Evolutionary conservation across 1,140 invertebrate species (phyloP), one percentile per base, ranked within the genome.

Genomic region (Nephila pilipes): DNA sequence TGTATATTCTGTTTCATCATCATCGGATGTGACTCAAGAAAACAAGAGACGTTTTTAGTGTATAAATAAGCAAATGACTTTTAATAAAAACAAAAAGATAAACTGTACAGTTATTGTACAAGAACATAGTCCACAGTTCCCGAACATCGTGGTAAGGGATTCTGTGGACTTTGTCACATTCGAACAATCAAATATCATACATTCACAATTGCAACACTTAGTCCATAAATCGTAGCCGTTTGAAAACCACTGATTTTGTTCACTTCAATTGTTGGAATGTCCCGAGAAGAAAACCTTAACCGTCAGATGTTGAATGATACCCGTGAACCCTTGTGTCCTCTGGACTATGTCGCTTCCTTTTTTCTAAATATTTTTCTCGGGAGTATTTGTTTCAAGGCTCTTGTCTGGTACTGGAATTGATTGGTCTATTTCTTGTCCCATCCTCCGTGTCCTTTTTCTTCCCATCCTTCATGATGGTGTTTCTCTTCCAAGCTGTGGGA

Each of bases 61-160:
- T 80, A 92, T 92, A 92, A 92, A 92, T 92, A 92, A 87, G 91
- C 91, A 87, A 92, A 92, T 92, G 91, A 92, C 91, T 92, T 92
- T 92, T 87, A 92, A 87, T 81, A 60, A 91, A 90, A 90, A 85
- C 85, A 92, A 85, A 92, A 18, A 65, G 57, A 92, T 80, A 85
- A 85, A 92, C 91, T 92, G 91, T 92, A 92, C 83, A 92, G 85
- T 29, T 92, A 92, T 92, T 92, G 91, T 92, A 92, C 83, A 92
- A 92, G 55, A 89, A 87, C 85, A 75, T 29, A 92, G 32, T 63
- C 60, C 60, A 38, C 87, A 75, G 69, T 54, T 22, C 63, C 63
- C 55, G 22, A 60, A 85, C 54, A 20, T 63, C 58, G 32, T 20
- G 63, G 25, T n/a, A 65, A 32, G 29, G 14, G 38, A 69, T 65